phyloP scores from a whole-genome alignment of 2,888 invertebrate genomes.

The Melanotus villosus region DNA sequence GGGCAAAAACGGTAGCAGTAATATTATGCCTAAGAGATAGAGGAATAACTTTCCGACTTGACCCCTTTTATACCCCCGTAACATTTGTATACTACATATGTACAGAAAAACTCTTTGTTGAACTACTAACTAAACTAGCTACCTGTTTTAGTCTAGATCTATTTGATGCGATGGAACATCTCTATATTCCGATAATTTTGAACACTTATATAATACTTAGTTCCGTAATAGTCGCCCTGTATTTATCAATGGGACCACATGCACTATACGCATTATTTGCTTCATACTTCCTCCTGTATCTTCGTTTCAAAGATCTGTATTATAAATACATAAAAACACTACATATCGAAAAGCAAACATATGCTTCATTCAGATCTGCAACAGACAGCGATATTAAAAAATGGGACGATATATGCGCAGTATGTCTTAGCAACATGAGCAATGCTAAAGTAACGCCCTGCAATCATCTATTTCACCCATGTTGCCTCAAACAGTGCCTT shows the following conservation, averaged over 20 bases:
- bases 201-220: slow-evolving; percentile 71
- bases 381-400: slow-evolving; percentile 76
- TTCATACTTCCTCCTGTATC: slow-evolving; percentile 63
- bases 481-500: slow-evolving; percentile 80
- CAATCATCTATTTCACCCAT: slow-evolving; percentile 84
- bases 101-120: slow-evolving; percentile 79
- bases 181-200: slow-evolving; percentile 78
- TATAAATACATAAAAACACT: slow-evolving; percentile 61
- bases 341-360: slow-evolving; percentile 69
- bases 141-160: slow-evolving; percentile 72
- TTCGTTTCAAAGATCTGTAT: slow-evolving; percentile 62
- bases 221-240: slow-evolving; percentile 50
- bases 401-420: slow-evolving; percentile 84
- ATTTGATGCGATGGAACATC: slow-evolving; percentile 79
- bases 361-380: too few relatives aligned
- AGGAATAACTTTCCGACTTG: slow-evolving; percentile 79
- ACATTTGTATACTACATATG: slow-evolving; percentile 79
- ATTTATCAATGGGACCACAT: slow-evolving; percentile 51
- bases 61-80: slow-evolving; percentile 73
- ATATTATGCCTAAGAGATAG: slow-evolving; percentile 79
- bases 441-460: slow-evolving; percentile 84
- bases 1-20: slow-evolving; percentile 79
- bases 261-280: slow-evolving; percentile 57
- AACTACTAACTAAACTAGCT: slow-evolving; percentile 73
- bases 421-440: slow-evolving; percentile 80